These are phyloP conservation scores for Rhyacophila evoluta DNA, from an alignment of 2,888 invertebrate genomes.

Conservation along the genomic window DNA sequence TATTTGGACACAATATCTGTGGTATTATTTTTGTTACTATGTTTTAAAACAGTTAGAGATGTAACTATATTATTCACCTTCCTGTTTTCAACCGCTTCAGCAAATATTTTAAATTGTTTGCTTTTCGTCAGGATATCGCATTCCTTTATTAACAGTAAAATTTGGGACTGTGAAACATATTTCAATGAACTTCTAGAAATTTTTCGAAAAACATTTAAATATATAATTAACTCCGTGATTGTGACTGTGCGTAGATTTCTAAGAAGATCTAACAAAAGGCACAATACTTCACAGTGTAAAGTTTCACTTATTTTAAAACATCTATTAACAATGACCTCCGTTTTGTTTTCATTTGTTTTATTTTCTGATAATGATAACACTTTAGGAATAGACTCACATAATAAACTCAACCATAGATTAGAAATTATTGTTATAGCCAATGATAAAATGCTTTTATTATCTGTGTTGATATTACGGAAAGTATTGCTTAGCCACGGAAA, in stretches of 20 bases:
- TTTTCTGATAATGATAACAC: neutral
- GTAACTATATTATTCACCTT: conserved; percentile 32
- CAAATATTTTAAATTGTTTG: conserved; percentile 28
- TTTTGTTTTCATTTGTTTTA: conserved; percentile 9
- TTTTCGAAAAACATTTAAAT: conserved; percentile 48
- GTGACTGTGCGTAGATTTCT: conserved; percentile 29
- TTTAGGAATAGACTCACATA: conserved; percentile 36
- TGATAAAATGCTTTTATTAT: conserved; percentile 56
- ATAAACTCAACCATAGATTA: conserved; percentile 55
- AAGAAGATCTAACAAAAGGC: conserved; percentile 45
- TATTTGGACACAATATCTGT: conserved; percentile 30
- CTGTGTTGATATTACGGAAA: conserved; percentile 56
- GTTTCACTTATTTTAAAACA: conserved; percentile 49
- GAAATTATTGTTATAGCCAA: conserved; percentile 57
- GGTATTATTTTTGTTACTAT: neutral
- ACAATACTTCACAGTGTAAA: conserved; percentile 43
- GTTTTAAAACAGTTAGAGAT: conserved; percentile 35
- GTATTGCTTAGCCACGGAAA: conserved; percentile 75
- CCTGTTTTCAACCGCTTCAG: conserved; percentile 32
- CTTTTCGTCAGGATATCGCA: conserved; percentile 28
- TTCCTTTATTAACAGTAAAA: conserved; percentile 36
- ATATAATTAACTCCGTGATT: conserved; percentile 33
- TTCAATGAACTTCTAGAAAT: conserved; percentile 41
- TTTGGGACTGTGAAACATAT: conserved; percentile 36
- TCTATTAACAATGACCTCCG: conserved; percentile 35